Evolutionary conservation across 1,140 invertebrate genomes (phyloP).

Genomic region (Drosophila setifemur): DNA sequence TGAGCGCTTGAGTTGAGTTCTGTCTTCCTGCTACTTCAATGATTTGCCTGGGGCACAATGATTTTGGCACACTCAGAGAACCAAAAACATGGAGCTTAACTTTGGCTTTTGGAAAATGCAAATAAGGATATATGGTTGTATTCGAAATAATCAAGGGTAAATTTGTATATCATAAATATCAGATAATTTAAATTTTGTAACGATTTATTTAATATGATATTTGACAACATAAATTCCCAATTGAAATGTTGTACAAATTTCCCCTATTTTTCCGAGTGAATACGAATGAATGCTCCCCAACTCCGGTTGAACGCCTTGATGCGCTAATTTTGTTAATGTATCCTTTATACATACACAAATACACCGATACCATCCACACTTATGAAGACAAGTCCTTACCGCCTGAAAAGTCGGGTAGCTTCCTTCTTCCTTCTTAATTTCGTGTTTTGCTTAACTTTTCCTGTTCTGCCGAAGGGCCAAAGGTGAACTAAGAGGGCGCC

Average conservation of each 20-base stretch:
- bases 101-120: too few species aligned
- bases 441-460: slow-evolving; percentile 74
- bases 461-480: slow-evolving; percentile 3
- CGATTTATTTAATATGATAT: too few species aligned
- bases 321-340: slow-evolving; percentile 80
- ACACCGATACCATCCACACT: not conserved
- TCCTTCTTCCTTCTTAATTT: slow-evolving; percentile 64
- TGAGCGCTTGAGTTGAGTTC: slow-evolving; percentile 45
- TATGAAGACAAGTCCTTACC: too few species aligned
- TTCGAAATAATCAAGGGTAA: too few species aligned
- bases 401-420: not conserved
- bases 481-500: slow-evolving; percentile 12
- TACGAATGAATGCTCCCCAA: slow-evolving; percentile 15
- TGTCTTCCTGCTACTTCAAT: slow-evolving; percentile 28
- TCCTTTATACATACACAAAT: slow-evolving; percentile 53
- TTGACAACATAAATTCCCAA: too few species aligned
- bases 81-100: too few species aligned
- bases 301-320: slow-evolving; percentile 57
- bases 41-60: slow-evolving; percentile 63
- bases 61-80: slow-evolving; percentile 6
- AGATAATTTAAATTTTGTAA: too few species aligned
- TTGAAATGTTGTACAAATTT: too few species aligned
- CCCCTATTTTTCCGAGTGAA: not conserved
- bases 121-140: too few species aligned
- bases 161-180: too few species aligned